Conservation (phyloP, 2,797 vertebrate genomes). For the Parauchenoglanis ngamensis region DNA sequence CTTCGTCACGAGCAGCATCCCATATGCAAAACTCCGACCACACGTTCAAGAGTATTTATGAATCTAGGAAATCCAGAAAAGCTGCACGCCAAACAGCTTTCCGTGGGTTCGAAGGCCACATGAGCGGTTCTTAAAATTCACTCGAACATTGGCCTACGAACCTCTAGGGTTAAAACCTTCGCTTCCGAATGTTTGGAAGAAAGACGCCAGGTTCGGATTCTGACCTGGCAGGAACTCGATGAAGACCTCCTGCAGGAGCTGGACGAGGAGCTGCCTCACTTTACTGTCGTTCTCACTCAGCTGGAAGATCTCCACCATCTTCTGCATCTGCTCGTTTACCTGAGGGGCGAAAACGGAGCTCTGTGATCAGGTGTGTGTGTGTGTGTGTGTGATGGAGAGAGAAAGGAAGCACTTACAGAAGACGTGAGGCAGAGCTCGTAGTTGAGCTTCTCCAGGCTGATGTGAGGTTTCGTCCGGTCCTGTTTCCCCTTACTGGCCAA, state of each 20-base stretch:
- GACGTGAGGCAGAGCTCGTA: slow-evolving; percentile 72
- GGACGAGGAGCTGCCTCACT: slow-evolving; percentile 78
- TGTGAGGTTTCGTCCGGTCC: slow-evolving; percentile 63
- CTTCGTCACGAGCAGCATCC: too few relatives aligned
- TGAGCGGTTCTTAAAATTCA: too few relatives aligned
- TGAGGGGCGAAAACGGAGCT: slow-evolving; percentile 48
- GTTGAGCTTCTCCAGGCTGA: slow-evolving; percentile 73
- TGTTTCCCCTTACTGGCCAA: slow-evolving; percentile 73
- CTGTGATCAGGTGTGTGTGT: background rate
- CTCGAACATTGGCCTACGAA: too few relatives aligned
- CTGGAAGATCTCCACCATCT: slow-evolving; percentile 79
- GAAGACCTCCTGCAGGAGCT: slow-evolving; percentile 88
- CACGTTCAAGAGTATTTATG: too few relatives aligned
- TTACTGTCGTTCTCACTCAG: slow-evolving; percentile 82
- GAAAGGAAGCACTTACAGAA: slow-evolving; percentile 71
- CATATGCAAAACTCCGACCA: too few relatives aligned
- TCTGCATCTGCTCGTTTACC: slow-evolving; percentile 84
- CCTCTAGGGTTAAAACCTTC: too few relatives aligned
- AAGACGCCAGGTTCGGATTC: background rate
- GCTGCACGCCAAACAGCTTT: too few relatives aligned
- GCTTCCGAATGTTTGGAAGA: too few relatives aligned
- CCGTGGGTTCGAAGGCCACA: too few relatives aligned
- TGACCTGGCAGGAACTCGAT: slow-evolving; percentile 90
- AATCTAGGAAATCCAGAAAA: too few relatives aligned
- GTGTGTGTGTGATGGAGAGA: background rate